Conservation (phyloP, 2,797 vertebrate species). For the Sebastes minor region DNA sequence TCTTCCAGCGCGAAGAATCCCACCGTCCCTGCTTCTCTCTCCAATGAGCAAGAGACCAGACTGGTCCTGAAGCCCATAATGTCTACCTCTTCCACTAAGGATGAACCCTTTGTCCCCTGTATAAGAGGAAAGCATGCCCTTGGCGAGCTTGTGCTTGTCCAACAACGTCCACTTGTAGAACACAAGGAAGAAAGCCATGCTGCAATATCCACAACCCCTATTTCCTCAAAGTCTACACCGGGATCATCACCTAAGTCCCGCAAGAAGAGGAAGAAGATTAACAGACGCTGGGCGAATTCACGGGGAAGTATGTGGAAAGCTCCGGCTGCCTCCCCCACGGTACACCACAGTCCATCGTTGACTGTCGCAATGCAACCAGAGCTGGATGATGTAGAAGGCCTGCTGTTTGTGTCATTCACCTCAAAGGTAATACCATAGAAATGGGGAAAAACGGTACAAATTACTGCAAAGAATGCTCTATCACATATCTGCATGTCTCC, state of each 20-base stretch:
- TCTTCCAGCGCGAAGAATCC: slow-evolving; percentile 47
- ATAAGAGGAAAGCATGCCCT: slow-evolving; percentile 67
- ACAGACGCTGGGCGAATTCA: slow-evolving; percentile 46
- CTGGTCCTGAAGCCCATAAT: slow-evolving; percentile 74
- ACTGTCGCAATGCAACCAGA: slow-evolving; percentile 88
- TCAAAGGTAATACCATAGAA: slow-evolving; percentile 86
- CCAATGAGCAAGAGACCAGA: slow-evolving; percentile 18
- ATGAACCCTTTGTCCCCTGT: slow-evolving; percentile 59
- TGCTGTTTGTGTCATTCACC: slow-evolving; percentile 95
- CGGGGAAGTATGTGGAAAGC: slow-evolving; percentile 61
- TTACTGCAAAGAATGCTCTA: not conserved
- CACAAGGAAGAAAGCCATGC: not conserved
- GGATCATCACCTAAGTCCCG: slow-evolving; percentile 25
- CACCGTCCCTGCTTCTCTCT: not conserved
- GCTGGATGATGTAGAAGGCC: slow-evolving; percentile 95
- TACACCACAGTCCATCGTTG: slow-evolving; percentile 46
- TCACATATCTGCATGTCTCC: not conserved
- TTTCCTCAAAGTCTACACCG: slow-evolving; percentile 14
- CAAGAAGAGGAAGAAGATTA: slow-evolving; percentile 55
- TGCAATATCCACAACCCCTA: not conserved
- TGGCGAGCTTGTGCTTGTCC: slow-evolving; percentile 55
- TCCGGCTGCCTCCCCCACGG: slow-evolving; percentile 31
- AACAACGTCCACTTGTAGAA: not conserved
- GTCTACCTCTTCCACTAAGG: slow-evolving; percentile 58
- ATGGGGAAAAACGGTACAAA: slow-evolving; percentile 73